Percentiles rank a stretch among this genome's conserved stretches.
phyloP scores from a whole-genome alignment of 2,888 invertebrate genomes.

The Adineta ricciae region DNA sequence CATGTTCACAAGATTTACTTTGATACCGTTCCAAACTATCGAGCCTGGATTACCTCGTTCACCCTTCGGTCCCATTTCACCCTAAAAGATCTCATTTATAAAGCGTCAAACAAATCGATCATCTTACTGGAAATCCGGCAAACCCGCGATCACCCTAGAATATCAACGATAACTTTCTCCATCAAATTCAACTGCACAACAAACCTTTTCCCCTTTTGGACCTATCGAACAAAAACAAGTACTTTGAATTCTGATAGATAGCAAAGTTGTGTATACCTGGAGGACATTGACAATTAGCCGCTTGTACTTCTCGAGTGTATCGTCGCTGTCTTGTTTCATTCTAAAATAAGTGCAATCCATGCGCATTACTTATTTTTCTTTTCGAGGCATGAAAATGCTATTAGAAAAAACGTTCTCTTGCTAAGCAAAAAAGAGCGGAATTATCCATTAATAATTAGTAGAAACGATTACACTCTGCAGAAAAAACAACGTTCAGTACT shows the following conservation, averaged over 20 bases:
- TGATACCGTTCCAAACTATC: neutral
- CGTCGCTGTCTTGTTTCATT: neutral
- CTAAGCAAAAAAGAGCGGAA: too few relatives aligned
- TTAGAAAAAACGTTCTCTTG: too few relatives aligned
- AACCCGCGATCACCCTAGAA: neutral
- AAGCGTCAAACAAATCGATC: neutral
- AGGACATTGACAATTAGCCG: neutral
- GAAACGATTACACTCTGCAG: too few relatives aligned
- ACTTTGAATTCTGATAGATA: neutral
- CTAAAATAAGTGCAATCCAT: too few relatives aligned
- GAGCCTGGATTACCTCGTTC: neutral
- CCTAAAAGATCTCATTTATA: neutral
- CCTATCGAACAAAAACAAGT: neutral
- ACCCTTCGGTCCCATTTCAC: constrained; percentile 9
- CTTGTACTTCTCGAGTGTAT: neutral
- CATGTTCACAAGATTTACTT: neutral
- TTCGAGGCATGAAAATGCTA: too few relatives aligned
- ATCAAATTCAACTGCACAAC: neutral
- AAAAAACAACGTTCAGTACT: too few relatives aligned
- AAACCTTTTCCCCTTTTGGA: neutral
- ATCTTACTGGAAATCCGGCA: neutral
- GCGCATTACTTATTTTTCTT: too few relatives aligned
- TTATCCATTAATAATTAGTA: too few relatives aligned
- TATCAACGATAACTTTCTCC: neutral
- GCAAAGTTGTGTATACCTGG: neutral